Percentiles rank a stretch among this genome's conserved stretches.
Evolutionary conservation across 2,113 vertebrate species (phyloP).

Genomic region (Marmota flaviventris): DNA sequence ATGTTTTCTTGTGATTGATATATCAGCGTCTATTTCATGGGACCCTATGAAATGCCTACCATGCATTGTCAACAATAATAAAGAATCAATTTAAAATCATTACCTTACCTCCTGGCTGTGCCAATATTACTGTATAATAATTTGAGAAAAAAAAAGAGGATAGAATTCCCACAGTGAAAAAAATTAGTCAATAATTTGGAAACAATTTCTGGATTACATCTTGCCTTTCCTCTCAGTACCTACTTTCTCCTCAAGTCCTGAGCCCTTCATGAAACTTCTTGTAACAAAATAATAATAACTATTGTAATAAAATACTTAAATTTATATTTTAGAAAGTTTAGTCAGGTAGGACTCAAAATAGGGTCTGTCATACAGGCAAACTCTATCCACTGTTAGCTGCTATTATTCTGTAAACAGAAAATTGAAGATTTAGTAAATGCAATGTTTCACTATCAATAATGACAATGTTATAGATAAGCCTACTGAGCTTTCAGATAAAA

Average conservation of each 20-base stretch:
- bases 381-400: neutral
- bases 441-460: neutral
- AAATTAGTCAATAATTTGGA: neutral
- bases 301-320: neutral
- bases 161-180: neutral
- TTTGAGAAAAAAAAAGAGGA: neutral
- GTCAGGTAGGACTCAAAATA: neutral
- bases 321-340: neutral
- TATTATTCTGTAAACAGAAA: neutral
- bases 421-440: neutral
- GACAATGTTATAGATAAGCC: neutral
- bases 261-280: neutral
- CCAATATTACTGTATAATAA: neutral
- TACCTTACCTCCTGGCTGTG: neutral
- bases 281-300: neutral
- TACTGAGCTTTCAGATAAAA: neutral
- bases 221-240: neutral
- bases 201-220: slow-evolving; percentile 31
- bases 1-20: neutral
- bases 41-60: neutral
- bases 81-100: neutral
- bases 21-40: neutral
- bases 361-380: neutral
- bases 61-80: neutral
- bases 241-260: neutral